These are phyloP conservation scores for Scaptomyza reducta DNA, from an alignment of 2,888 invertebrate species.

Conservation along the genomic window DNA sequence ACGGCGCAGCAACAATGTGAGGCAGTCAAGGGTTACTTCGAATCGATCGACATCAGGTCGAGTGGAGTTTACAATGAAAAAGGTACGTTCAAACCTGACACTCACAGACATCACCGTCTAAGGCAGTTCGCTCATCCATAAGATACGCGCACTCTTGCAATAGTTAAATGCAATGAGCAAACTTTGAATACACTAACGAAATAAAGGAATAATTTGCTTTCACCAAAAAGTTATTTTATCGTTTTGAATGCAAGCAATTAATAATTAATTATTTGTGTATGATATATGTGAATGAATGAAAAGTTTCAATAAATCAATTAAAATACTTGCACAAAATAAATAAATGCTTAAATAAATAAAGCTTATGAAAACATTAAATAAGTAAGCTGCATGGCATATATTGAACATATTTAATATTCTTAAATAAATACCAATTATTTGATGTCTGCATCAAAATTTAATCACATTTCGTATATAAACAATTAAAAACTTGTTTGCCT, in stretches of 20 bases:
- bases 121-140: conserved; percentile 2
- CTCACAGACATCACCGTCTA: not conserved
- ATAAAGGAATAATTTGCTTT: not conserved
- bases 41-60: conserved; percentile 82
- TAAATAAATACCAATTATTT: too few relatives aligned
- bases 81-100: conserved; percentile 65
- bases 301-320: not conserved
- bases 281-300: too few relatives aligned
- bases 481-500: too few relatives aligned
- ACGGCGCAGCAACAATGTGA: conserved; percentile 65
- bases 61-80: conserved; percentile 81
- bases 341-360: too few relatives aligned
- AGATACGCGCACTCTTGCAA: not conserved
- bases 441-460: too few relatives aligned
- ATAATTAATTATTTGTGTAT: too few relatives aligned
- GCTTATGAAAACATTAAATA: too few relatives aligned
- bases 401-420: too few relatives aligned
- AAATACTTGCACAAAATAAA: too few relatives aligned
- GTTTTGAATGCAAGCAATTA: not conserved
- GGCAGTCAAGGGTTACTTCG: conserved; percentile 80
- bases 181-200: not conserved
- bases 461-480: too few relatives aligned
- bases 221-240: not conserved
- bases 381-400: too few relatives aligned
- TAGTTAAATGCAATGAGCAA: not conserved